These are phyloP conservation scores for Anodontia alba DNA, from an alignment of 2,888 invertebrate species.

Conservation along the genomic window DNA sequence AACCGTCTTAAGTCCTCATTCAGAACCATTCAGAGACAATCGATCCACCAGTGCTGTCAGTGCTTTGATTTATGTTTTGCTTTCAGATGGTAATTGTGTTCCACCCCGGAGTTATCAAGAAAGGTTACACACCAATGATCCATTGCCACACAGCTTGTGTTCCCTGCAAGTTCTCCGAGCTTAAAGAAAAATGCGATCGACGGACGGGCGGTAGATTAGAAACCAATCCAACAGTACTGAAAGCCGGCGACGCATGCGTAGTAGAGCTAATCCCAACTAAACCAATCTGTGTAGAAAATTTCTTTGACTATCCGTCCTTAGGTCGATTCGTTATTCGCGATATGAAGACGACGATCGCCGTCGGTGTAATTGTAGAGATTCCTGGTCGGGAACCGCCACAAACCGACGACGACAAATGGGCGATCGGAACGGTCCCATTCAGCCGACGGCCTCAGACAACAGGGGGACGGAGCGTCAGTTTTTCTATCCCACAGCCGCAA, in stretches of 20 bases:
- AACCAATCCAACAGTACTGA: constrained; percentile 93
- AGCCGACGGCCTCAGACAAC: constrained; percentile 55
- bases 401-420: constrained; percentile 59
- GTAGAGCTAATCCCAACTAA: constrained; percentile 96
- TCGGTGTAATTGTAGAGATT: constrained; percentile 95
- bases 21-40: too few relatives aligned
- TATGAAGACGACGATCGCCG: constrained; percentile 99
- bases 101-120: constrained; percentile 99
- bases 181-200: constrained; percentile 98
- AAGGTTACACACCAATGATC: constrained; percentile 98
- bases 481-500: constrained; percentile 48
- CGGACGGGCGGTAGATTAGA: constrained; percentile 92
- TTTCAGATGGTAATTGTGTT: constrained; percentile 95
- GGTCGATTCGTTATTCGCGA: constrained; percentile 98
- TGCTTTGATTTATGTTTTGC: too few relatives aligned
- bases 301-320: constrained; percentile 98
- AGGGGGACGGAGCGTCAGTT: constrained; percentile 57
- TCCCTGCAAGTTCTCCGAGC: constrained; percentile 99
- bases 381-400: constrained; percentile 59
- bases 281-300: constrained; percentile 98
- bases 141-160: constrained; percentile 99
- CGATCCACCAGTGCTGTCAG: too few relatives aligned
- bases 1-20: too few relatives aligned
- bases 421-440: constrained; percentile 49
- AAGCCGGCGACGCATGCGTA: constrained; percentile 97